These are phyloP conservation scores for Plagiodera versicolora DNA, from an alignment of 2,888 invertebrate species.

Conservation along the genomic window DNA sequence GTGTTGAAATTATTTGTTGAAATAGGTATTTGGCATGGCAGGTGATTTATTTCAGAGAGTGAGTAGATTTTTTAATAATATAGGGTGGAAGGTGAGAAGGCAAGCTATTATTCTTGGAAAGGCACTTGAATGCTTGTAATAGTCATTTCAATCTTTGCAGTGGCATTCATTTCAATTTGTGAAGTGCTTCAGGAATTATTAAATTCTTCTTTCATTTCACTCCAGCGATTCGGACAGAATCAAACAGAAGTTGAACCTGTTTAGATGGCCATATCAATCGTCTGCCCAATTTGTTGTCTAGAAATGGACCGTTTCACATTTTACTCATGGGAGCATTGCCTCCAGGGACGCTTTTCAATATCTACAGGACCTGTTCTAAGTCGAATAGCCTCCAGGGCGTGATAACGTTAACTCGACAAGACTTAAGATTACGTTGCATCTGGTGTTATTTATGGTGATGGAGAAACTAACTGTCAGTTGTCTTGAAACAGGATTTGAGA, in stretches of 20 bases:
- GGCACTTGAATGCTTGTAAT: neutral
- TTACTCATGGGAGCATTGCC: neutral
- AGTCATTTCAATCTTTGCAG: too few species aligned
- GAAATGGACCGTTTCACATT: neutral
- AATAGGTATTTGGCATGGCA: constrained; percentile 27
- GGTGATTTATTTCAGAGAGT: constrained; percentile 24
- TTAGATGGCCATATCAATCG: too few species aligned
- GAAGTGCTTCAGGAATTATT: too few species aligned
- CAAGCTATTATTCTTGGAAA: neutral
- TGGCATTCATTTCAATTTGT: too few species aligned
- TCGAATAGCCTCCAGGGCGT: neutral
- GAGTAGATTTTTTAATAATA: constrained; percentile 23
- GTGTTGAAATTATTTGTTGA: constrained; percentile 16
- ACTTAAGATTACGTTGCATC: neutral
- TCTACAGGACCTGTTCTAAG: neutral
- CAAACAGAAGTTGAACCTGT: too few species aligned
- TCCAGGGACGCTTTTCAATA: neutral
- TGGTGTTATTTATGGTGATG: neutral
- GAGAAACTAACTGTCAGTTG: too few species aligned
- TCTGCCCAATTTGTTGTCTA: neutral
- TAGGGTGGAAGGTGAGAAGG: constrained; percentile 17
- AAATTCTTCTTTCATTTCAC: too few species aligned
- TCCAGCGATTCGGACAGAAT: too few species aligned
- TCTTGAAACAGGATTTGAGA: too few species aligned
- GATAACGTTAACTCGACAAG: neutral